phyloP scores from a whole-genome alignment of 2,888 invertebrate genomes.

The Spilarctia lutea region DNA sequence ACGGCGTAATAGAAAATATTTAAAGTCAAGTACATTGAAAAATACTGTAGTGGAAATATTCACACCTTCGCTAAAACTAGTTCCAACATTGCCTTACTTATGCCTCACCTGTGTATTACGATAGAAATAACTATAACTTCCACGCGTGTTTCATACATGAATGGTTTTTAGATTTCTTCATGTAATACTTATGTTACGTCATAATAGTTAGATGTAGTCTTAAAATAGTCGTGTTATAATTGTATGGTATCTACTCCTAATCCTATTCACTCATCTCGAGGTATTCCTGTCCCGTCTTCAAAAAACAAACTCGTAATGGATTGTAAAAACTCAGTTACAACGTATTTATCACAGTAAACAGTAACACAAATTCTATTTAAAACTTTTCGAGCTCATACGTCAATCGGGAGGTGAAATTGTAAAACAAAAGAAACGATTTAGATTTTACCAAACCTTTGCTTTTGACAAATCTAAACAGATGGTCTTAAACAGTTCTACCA shows the following conservation, averaged over 20 bases:
- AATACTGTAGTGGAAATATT: too few relatives aligned
- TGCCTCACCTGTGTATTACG: too few relatives aligned
- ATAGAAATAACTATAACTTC: too few relatives aligned
- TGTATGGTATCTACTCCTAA: background rate
- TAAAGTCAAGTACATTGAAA: too few relatives aligned
- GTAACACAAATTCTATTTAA: background rate
- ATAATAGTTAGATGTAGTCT: too few relatives aligned
- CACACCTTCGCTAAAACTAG: too few relatives aligned
- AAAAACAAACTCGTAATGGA: background rate
- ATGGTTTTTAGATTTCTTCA: too few relatives aligned
- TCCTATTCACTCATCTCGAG: background rate
- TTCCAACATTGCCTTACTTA: too few relatives aligned
- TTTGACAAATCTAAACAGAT: constrained; percentile 68
- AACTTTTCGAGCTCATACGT: constrained; percentile 11
- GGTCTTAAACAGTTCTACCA: constrained; percentile 60
- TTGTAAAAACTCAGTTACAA: background rate
- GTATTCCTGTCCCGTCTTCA: background rate
- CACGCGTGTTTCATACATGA: too few relatives aligned
- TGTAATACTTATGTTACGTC: background rate
- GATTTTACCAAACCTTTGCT: constrained; percentile 48
- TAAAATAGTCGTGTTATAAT: background rate
- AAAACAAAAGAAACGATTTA: constrained; percentile 49
- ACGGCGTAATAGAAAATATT: too few relatives aligned
- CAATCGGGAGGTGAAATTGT: constrained; percentile 32
- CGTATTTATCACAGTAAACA: background rate